Conservation (phyloP, 1,140 invertebrate species). For the Leptinotarsa texana region DNA sequence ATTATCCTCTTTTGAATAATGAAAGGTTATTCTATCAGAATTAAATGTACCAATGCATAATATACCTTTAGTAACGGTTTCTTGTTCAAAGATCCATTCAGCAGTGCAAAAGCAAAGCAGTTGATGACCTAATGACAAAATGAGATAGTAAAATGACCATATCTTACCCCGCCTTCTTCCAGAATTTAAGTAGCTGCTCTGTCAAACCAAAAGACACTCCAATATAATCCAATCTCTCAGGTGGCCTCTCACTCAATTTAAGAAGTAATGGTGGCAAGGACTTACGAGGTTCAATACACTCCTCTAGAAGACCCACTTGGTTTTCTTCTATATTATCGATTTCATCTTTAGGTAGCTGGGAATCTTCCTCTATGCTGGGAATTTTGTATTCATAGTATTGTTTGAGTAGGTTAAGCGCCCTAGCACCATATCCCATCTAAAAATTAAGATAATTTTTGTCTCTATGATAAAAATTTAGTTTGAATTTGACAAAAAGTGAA, state of each 20-base stretch:
- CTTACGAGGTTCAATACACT: slow-evolving; percentile 67
- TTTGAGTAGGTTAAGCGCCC: slow-evolving; percentile 81
- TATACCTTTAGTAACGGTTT: no score
- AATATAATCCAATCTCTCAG: slow-evolving; percentile 90
- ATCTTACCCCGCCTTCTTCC: slow-evolving; percentile 62
- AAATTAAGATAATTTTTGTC: not conserved
- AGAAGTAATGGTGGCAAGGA: slow-evolving; percentile 73
- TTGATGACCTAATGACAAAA: no score
- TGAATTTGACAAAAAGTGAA: no score
- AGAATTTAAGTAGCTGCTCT: slow-evolving; percentile 85
- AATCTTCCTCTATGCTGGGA: slow-evolving; percentile 67
- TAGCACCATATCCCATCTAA: slow-evolving; percentile 92
- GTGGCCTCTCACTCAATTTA: slow-evolving; percentile 78
- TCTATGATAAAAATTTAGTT: no score
- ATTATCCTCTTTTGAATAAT: no score
- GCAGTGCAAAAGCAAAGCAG: no score
- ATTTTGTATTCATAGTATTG: slow-evolving; percentile 90
- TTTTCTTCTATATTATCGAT: slow-evolving; percentile 62
- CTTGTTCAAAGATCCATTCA: no score
- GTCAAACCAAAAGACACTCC: slow-evolving; percentile 94
- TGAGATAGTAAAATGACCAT: not conserved
- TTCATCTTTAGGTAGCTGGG: slow-evolving; percentile 55
- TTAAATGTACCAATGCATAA: no score
- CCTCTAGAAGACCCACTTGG: slow-evolving; percentile 64
- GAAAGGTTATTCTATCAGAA: no score